Conservation (phyloP, 64 coral and sea anemone species). For the Orbicella faveolata region DNA sequence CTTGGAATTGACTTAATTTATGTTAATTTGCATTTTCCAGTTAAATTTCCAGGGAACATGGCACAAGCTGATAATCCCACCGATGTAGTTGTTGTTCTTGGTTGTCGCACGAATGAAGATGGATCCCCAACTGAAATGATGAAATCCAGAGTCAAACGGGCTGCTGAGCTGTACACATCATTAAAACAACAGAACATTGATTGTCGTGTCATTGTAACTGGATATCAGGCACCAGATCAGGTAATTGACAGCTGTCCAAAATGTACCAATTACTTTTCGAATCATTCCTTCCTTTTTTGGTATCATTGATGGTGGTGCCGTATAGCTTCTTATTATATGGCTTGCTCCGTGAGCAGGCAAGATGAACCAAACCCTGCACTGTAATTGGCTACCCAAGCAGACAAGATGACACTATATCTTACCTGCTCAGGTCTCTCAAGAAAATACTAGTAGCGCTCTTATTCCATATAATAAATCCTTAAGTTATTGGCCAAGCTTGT, state of each 20-base stretch:
- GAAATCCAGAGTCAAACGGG: constrained; percentile 56
- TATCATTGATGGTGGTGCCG: no score
- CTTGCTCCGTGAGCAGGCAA: no score
- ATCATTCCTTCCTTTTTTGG: no score
- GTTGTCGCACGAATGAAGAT: constrained; percentile 65
- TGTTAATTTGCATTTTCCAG: not conserved
- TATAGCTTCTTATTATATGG: no score
- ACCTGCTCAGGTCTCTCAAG: no score
- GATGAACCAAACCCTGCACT: no score
- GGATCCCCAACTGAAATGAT: constrained; percentile 68
- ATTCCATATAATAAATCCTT: no score
- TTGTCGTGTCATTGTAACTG: constrained; percentile 68
- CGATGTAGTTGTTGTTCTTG: constrained; percentile 68
- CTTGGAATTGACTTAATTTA: not conserved
- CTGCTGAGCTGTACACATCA: constrained; percentile 62
- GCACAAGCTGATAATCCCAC: not conserved
- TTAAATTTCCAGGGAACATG: not conserved
- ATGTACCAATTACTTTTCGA: no score
- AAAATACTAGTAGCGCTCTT: no score
- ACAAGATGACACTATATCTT: no score
- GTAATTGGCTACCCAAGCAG: no score
- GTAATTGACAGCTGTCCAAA: not conserved
- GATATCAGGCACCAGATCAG: constrained; percentile 67
- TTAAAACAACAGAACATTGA: constrained; percentile 42
- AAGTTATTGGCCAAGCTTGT: no score